Base-by-base conservation (phyloP, 2,113 vertebrate genomes). In the Mormyrus lacerda region DNA sequence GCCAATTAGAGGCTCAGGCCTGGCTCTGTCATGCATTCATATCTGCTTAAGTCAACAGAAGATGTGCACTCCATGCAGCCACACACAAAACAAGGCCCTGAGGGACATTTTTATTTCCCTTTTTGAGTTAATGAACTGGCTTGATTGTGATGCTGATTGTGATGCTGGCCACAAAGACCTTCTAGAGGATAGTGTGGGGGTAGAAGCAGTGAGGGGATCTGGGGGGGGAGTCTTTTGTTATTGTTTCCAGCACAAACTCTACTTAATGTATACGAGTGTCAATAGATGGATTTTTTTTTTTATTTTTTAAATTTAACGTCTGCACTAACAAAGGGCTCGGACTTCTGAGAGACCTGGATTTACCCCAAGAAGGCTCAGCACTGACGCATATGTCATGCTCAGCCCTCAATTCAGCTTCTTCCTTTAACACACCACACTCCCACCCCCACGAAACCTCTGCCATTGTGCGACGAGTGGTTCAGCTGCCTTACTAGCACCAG, bases 131-230 rank as follows among this genome's bases (percentile, higher is more conserved):
- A 92, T 92, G 93, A 92, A 94, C 94, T 93, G 91, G 73, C 90
- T 92, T 92, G 93, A 95, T 95, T 94, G 93, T 94, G 91, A 95
- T 94, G 94, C 93, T 93, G 95, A 95, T 95, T 94, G 93, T 94
- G 92, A 95, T 94, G 94, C 93, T 93, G 94, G 94, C 91, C 90
- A 92, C 93, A 92, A 93, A 92, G 93, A 92, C 93, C 82, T 91
- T 92, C 88, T 53, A 88, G 76, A 88, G 90, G 90, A 90, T 88
- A 91, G 88, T 87, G 89, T 90, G 88, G 90, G 89, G 89, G 89
- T 84, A 55, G 42, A 15, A 42, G 21, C 35, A 50, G 79, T 21
- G 50, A 83, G 85, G 84, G 27, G 47, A 51, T 19, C 89, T 89
- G 65, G 89, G 87, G 89, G 91, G 90, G 87, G 35, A 91, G 93